Conservation (phyloP, 2,888 invertebrate species). For the Pseudolycoriella hygida region DNA sequence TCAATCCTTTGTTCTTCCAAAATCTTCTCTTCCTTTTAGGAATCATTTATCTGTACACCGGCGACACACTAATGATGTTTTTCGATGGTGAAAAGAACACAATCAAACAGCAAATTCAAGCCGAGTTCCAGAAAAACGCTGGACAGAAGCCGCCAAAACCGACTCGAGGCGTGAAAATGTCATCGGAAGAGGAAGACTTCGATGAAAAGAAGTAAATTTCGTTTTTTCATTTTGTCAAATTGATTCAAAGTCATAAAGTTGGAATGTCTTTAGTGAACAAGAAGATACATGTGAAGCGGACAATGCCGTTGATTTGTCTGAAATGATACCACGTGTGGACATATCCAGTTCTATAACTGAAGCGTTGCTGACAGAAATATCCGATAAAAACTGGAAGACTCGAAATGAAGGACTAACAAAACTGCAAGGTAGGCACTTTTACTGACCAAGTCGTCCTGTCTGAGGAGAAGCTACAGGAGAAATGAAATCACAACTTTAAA, state of each 20-base stretch:
- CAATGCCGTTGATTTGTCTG: conserved; percentile 24
- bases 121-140: conserved; percentile 66
- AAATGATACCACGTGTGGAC: conserved; percentile 60
- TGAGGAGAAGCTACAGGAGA: too few species aligned
- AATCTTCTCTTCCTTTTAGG: too few species aligned
- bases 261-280: neutral
- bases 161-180: conserved; percentile 35
- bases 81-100: conserved; percentile 79
- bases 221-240: neutral
- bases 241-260: neutral
- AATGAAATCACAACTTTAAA: neutral
- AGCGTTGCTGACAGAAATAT: conserved; percentile 56
- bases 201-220: conserved; percentile 8
- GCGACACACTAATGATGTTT: conserved; percentile 45
- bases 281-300: conserved; percentile 25
- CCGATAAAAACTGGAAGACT: conserved; percentile 85
- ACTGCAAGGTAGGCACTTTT: conserved; percentile 16
- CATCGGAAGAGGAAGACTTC: conserved; percentile 11
- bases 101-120: conserved; percentile 64
- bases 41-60: conserved; percentile 62
- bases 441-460: neutral
- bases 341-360: conserved; percentile 72
- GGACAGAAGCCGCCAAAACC: conserved; percentile 64
- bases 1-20: neutral
- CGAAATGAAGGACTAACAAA: conserved; percentile 34